Base-by-base conservation (phyloP, 2,888 invertebrate species). In the Hesperia comma region DNA sequence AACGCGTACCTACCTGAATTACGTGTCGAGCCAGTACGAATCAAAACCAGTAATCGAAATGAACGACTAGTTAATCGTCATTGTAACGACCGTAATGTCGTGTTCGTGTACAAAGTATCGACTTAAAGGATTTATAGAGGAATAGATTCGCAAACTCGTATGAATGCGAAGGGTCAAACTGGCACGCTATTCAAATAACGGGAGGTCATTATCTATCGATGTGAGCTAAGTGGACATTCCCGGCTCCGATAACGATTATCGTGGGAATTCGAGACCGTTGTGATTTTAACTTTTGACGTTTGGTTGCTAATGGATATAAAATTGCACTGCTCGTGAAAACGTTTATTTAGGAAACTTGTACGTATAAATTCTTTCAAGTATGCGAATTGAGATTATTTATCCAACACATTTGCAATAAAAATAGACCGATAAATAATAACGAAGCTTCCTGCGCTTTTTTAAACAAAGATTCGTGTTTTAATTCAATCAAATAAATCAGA, bases 11-110 rank as follows among this genome's bases (percentile, higher is more conserved):
- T 32, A 33, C 67, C 63, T 51, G 61, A 57, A 67, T 63, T 57
- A 60, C 54, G 61, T 56, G 76, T 79, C 7, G 17, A 46, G 1
- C 7, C 77, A 77, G 37, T 72, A 68, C 68, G 63, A 74, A 78
- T 77, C 76, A 75, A 77, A 79, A 79, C 75, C 74, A 75, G 76
- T 74, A 72, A 68, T 70, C 49, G 75, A 80, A 76, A 76, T 81
- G 84, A 85, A 90, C 86, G 82, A 80, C 84, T 86, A 82, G 87
- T 88, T 90, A 88, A 89, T 88, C 81, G 82, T 80, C 75, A 80
- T 90, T 91, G 88, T 89, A 72, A 70, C 66, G 71, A 62, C 70
- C 71, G 75, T 85, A 85, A 86, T 84, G 81, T 80, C 82, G 76
- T 83, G 86, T 85, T 72, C 75, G 76, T 76, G 78, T 72, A 71